Base-by-base conservation (phyloP, 1,140 invertebrate genomes). In the Drosophila quadrilineata region DNA sequence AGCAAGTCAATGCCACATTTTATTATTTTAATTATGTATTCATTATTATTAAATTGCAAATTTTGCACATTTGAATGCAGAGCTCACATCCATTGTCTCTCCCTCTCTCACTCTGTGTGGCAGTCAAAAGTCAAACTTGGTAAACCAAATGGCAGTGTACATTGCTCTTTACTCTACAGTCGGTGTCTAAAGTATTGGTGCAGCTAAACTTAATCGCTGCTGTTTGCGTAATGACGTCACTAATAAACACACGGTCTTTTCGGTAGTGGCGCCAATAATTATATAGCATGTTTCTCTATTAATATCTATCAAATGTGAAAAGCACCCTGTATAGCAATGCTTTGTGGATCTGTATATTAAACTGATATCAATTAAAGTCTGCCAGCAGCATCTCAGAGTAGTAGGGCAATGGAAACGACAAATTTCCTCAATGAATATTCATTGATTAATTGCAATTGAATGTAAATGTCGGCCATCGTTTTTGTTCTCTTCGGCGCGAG, bases 1-100 rank as follows among this genome's bases (percentile, higher is more conserved):
- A 53, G 31, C 52, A 54, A 58, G 64, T 58, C 74, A 77, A 73
- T 79, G 74, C 52, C 71, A 80, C 5, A 49, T 52, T 65, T 60
- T 36, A 14, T 36, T 53, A 16, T 54, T 40, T 36, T 3, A 29
- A 75, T 48, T 57, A 64, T 57, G 52, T 40, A 48, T 45, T 45
- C 41, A 45, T 65, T 50, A 49, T 31, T 41, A 46, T 35, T 40
- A 9, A 43, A 53, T 45, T 62, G 31, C 22, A 60, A 31, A 56
- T 38, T 40, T 29, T 31, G 48, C 38, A 22, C 56, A 71, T 75
- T 77, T 50, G 21, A 77, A 77, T 76, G 68, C 73, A 66, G 14
- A 29, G 21, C 48, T n/a, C 26, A 21, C 19, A 33, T 3, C 21
- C 35, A 16, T 33, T 26, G 28, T 16, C 21, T n/a, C n/a, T n/a